Evolutionary conservation across 2,888 invertebrate species (phyloP).

Genomic region (Lagria hirta): DNA sequence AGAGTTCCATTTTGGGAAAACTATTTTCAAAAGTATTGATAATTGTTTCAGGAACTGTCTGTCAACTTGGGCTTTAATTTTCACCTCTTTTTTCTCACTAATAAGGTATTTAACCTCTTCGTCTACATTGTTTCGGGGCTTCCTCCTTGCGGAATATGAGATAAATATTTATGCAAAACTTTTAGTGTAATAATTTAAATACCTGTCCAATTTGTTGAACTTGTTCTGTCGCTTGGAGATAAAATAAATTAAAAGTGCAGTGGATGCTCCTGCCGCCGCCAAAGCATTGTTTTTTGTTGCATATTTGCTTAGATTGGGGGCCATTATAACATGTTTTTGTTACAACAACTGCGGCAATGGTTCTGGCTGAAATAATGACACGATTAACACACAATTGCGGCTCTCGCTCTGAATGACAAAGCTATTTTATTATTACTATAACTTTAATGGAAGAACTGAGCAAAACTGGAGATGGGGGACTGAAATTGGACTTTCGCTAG

Average conservation of each 20-base stretch:
- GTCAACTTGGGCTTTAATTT: constrained; percentile 75
- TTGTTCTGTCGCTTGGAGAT: constrained; percentile 57
- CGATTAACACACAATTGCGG: too few species aligned
- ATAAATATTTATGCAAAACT: too few species aligned
- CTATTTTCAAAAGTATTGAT: constrained; percentile 67
- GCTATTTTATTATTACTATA: too few species aligned
- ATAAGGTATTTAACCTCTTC: constrained; percentile 80
- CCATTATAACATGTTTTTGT: constrained; percentile 57
- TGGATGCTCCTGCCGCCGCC: constrained; percentile 66
- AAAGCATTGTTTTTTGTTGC: constrained; percentile 67
- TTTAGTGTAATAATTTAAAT: constrained; percentile 20
- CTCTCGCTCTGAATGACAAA: too few species aligned
- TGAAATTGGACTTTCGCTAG: too few species aligned
- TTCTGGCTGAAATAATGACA: too few species aligned
- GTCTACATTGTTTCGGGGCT: constrained; percentile 59
- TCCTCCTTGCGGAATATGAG: too few species aligned
- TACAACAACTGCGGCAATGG: constrained; percentile 2
- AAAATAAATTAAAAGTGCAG: constrained; percentile 60
- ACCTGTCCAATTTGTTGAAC: constrained; percentile 50
- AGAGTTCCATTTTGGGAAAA: constrained; percentile 77
- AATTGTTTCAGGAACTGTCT: constrained; percentile 72
- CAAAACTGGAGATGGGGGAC: too few species aligned
- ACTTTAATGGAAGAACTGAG: too few species aligned
- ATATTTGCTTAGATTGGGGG: constrained; percentile 75
- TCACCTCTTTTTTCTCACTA: constrained; percentile 64